These are phyloP conservation scores for Acleris holmiana DNA, from an alignment of 2,888 invertebrate species.

Conservation along the genomic window DNA sequence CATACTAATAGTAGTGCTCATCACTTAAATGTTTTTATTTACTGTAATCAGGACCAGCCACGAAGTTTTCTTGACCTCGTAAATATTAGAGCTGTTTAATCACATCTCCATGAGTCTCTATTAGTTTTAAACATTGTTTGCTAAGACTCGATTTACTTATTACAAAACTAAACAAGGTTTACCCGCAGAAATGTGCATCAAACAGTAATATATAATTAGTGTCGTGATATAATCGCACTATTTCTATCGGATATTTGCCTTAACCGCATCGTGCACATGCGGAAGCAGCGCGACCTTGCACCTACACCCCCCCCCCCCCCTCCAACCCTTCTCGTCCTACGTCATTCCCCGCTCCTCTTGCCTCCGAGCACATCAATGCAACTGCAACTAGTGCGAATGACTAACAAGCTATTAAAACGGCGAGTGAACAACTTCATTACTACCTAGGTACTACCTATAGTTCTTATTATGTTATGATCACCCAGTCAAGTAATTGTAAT, in stretches of 20 bases:
- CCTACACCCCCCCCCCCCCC: conserved; percentile 23
- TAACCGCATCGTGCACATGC: conserved; percentile 39
- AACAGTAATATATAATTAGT: conserved; percentile 2
- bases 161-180: background rate
- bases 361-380: conserved; percentile 18
- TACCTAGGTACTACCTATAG: too few relatives aligned
- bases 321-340: conserved; percentile 23
- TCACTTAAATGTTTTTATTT: too few relatives aligned
- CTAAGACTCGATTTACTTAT: too few relatives aligned
- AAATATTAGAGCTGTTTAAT: too few relatives aligned
- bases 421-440: conserved; percentile 3
- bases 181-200: background rate
- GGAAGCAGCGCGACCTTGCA: conserved; percentile 47
- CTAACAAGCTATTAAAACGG: conserved; percentile 15
- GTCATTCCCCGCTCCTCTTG: conserved; percentile 14
- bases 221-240: conserved; percentile 2
- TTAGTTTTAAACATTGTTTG: too few relatives aligned
- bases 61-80: too few relatives aligned
- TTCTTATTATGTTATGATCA: too few relatives aligned
- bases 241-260: conserved; percentile 19
- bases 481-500: too few relatives aligned
- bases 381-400: conserved; percentile 28
- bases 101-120: too few relatives aligned
- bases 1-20: too few relatives aligned
- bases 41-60: too few relatives aligned